Evolutionary conservation across 30 jellyfish, hydroid and myxozoan species (phyloP), one percentile per base, ranked within the genome.

Genomic region (Chironex yamaguchii): DNA sequence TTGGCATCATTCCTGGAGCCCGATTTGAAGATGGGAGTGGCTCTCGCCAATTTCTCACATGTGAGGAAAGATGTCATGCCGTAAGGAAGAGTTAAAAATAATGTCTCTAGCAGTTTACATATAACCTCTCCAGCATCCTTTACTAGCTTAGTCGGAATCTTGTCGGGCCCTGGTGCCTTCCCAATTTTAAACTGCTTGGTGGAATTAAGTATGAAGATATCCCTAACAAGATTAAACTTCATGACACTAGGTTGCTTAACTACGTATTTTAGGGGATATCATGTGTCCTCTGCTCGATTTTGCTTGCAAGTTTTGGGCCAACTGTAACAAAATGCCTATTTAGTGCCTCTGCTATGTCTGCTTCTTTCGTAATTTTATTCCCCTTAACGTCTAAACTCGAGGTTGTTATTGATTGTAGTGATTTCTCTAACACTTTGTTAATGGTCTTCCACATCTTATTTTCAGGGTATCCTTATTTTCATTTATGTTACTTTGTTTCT

Each of bases 221-320:
- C n/a, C n/a, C n/a, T n/a, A n/a, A n/a, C n/a, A n/a, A n/a, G n/a
- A n/a, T n/a, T n/a, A n/a, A n/a, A n/a, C n/a, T n/a, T n/a, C n/a
- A n/a, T n/a, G n/a, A n/a, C n/a, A n/a, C n/a, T n/a, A n/a, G n/a
- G n/a, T n/a, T n/a, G n/a, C n/a, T n/a, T n/a, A n/a, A n/a, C n/a
- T n/a, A n/a, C n/a, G n/a, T n/a, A n/a, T n/a, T n/a, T n/a, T n/a
- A n/a, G n/a, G 85, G 29, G 72, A 49, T 65, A 81, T 81, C 85
- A 65, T 65, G 67, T 65, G 92, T 84, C 68, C 85, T 81, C 86
- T 76, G 30, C 51, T 81, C 92, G 67, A 81, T 65, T 78, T 79
- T 34, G 23, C 80, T 76, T 1, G 89, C 66, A 0, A 49, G 92
- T 78, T 67, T 81, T 81, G 85, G 92, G 67, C 92, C 85, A 67